Percentiles rank a stretch among this genome's conserved stretches.
phyloP scores from a whole-genome alignment of 2,888 invertebrate species.

The Dione juno region DNA sequence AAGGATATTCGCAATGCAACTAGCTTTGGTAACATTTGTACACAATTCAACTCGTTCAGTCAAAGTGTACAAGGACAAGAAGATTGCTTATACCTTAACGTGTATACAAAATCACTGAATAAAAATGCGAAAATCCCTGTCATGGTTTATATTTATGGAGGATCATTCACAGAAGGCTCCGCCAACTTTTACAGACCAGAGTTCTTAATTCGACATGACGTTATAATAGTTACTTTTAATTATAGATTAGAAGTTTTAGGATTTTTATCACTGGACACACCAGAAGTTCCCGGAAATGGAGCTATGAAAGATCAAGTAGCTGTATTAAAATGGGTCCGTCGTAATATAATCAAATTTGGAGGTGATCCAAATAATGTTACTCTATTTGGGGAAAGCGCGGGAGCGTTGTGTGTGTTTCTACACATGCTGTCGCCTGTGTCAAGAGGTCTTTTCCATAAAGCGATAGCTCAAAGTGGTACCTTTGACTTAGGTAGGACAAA shows the following conservation, averaged over 20 bases:
- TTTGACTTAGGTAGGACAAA: conserved; percentile 51
- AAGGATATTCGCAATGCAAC: conserved; percentile 61
- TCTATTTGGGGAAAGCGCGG: conserved; percentile 74
- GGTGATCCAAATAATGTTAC: conserved; percentile 68
- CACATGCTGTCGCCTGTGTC: conserved; percentile 74
- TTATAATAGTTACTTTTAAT: conserved; percentile 72
- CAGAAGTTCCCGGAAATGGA: conserved; percentile 69
- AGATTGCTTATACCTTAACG: conserved; percentile 67
- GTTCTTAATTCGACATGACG: conserved; percentile 65
- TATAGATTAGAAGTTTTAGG: conserved; percentile 64
- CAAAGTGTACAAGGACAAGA: conserved; percentile 63
- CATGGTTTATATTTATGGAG: conserved; percentile 75
- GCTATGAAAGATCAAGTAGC: conserved; percentile 71
- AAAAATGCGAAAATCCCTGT: conserved; percentile 60
- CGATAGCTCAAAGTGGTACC: conserved; percentile 70
- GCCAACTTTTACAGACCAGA: conserved; percentile 66
- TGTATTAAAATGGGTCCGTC: conserved; percentile 64
- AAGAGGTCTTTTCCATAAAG: conserved; percentile 68
- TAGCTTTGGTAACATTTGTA: conserved; percentile 64
- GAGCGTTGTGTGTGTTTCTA: conserved; percentile 63
- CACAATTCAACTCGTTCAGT: conserved; percentile 57
- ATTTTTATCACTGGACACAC: conserved; percentile 58
- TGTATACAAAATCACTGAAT: conserved; percentile 59
- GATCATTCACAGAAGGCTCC: conserved; percentile 65
- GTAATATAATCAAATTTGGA: conserved; percentile 64